phyloP scores from a whole-genome alignment of 2,888 invertebrate genomes.

The Drosophila paracracens region DNA sequence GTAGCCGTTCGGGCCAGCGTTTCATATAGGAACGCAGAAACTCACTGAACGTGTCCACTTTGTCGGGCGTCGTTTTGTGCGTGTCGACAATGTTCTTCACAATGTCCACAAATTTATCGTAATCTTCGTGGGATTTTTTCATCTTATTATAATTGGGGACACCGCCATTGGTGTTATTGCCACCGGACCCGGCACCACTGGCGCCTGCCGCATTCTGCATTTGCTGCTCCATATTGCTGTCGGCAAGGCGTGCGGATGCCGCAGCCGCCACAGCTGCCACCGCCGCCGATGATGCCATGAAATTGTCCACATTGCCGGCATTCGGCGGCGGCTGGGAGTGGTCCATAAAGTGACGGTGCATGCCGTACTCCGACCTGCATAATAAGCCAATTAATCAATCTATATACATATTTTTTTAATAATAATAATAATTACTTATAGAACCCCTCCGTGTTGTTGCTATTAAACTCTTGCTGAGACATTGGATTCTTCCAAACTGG shows the following conservation, averaged over 20 bases:
- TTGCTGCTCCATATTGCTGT: constrained; percentile 83
- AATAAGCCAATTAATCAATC: background rate
- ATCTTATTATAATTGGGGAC: constrained; percentile 81
- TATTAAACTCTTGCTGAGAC: constrained; percentile 85
- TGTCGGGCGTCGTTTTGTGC: constrained; percentile 83
- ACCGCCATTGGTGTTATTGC: constrained; percentile 80
- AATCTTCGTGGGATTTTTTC: constrained; percentile 82
- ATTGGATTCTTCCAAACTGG: constrained; percentile 85
- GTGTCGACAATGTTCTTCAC: constrained; percentile 84
- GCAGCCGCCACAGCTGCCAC: constrained; percentile 82
- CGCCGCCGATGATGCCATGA: constrained; percentile 83
- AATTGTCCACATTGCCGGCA: constrained; percentile 82
- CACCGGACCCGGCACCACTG: constrained; percentile 68
- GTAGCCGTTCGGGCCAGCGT: constrained; percentile 84
- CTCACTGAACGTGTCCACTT: constrained; percentile 83
- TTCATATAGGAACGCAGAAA: constrained; percentile 84
- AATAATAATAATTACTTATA: constrained; percentile 72
- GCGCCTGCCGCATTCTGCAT: constrained; percentile 77
- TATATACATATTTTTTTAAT: background rate
- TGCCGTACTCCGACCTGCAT: constrained; percentile 83
- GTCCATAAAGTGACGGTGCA: constrained; percentile 85
- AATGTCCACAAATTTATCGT: constrained; percentile 84
- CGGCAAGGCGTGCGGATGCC: constrained; percentile 82
- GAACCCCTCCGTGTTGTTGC: constrained; percentile 84
- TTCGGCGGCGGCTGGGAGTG: constrained; percentile 83